These are phyloP conservation scores for Hyperoplus immaculatus DNA, from an alignment of 2,797 vertebrate species.

Conservation along the genomic window DNA sequence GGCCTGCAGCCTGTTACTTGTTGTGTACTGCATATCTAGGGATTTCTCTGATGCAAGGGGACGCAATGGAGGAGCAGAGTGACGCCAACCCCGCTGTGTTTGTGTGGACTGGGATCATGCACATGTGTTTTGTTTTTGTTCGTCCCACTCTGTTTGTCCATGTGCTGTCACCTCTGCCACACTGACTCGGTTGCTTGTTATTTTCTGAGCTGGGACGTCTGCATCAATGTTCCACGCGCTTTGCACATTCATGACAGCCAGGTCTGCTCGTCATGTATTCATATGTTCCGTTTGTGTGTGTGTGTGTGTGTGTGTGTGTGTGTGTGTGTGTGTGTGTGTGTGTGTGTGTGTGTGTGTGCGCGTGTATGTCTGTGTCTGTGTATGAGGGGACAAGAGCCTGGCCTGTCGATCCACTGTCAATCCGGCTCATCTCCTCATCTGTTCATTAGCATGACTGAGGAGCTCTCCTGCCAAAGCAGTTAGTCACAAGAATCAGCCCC, in stretches of 20 bases:
- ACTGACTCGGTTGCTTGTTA: slow-evolving; percentile 25
- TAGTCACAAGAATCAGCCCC: slow-evolving; percentile 85
- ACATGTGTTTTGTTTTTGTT: slow-evolving; percentile 39
- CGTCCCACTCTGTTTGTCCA: slow-evolving; percentile 26
- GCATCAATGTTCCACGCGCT: slow-evolving; percentile 34
- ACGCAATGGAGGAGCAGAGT: slow-evolving; percentile 84
- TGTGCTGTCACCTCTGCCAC: slow-evolving; percentile 52
- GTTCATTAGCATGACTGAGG: slow-evolving; percentile 86
- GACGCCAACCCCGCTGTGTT: slow-evolving; percentile 77
- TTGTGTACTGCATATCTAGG: slow-evolving; percentile 76
- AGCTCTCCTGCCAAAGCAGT: slow-evolving; percentile 85
- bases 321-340: slow-evolving; percentile 16
- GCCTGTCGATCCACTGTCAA: slow-evolving; percentile 77
- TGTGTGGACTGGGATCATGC: slow-evolving; percentile 56
- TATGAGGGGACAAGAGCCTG: slow-evolving; percentile 42
- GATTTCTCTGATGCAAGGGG: slow-evolving; percentile 88
- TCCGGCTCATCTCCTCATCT: slow-evolving; percentile 78
- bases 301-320: slow-evolving; percentile 39
- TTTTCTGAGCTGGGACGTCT: slow-evolving; percentile 20
- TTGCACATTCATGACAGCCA: slow-evolving; percentile 32
- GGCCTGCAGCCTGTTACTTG: slow-evolving; percentile 64
- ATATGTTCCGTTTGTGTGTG: slow-evolving; percentile 1
- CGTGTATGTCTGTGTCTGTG: slow-evolving; percentile 30
- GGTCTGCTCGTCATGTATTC: slow-evolving; percentile 29
- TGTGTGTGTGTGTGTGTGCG: slow-evolving; percentile 42